phyloP scores from a whole-genome alignment of 2,888 invertebrate species.

The Drosophila engyochracea region DNA sequence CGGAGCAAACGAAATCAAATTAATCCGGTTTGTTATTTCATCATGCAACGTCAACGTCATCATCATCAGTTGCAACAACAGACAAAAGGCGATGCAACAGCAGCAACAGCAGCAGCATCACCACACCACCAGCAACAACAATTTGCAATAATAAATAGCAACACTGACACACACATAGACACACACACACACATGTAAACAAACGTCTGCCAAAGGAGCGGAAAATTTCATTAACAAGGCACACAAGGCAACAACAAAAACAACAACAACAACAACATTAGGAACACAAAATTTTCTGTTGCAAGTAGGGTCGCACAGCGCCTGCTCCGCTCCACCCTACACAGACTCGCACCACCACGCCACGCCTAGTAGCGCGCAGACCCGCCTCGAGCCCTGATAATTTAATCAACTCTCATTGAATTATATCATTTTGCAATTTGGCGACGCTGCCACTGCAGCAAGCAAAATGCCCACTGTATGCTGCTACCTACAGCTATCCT shows the following conservation, averaged over 20 bases:
- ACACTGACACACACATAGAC: conserved; percentile 16
- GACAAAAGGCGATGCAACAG: conserved; percentile 65
- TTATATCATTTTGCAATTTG: conserved; percentile 81
- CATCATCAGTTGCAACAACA: conserved; percentile 80
- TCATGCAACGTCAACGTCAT: conserved; percentile 79
- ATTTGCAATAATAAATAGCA: conserved; percentile 79
- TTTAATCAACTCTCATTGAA: conserved; percentile 82
- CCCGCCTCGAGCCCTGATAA: conserved; percentile 66
- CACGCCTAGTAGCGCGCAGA: neutral
- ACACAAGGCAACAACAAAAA: conserved; percentile 60
- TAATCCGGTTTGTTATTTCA: conserved; percentile 84
- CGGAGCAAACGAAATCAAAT: conserved; percentile 76
- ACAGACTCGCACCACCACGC: conserved; percentile 9
- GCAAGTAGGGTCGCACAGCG: conserved; percentile 43
- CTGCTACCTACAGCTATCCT: neutral
- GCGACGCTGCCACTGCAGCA: conserved; percentile 46
- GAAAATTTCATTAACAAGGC: conserved; percentile 80
- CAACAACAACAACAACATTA: conserved; percentile 40
- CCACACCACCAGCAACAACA: conserved; percentile 57
- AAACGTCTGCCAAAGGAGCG: conserved; percentile 76
- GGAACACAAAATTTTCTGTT: conserved; percentile 38
- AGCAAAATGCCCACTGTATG: conserved; percentile 6
- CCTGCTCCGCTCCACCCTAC: conserved; percentile 19
- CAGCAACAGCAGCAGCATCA: conserved; percentile 27
- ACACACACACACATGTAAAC: conserved; percentile 53